Base-by-base conservation (phyloP, 1,140 invertebrate genomes). In the Trichonephila clavipes region DNA sequence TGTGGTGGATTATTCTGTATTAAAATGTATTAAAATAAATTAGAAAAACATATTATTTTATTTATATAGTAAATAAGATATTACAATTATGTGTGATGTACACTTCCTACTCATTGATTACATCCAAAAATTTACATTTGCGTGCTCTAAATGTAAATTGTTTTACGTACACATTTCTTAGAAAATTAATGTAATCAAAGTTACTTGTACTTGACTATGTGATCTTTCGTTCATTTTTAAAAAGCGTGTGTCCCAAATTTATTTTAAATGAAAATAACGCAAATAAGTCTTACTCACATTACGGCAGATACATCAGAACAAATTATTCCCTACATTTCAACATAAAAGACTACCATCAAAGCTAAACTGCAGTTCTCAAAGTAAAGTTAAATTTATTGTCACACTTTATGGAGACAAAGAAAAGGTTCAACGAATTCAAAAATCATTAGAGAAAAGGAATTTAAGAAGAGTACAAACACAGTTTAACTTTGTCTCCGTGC, bases 361-460 rank as follows among this genome's bases (percentile, higher is more conserved):
- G 4, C 34, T 34, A 77, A 77, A 77, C 16, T 77, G 14, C 16
- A 40, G 34, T 77, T 40, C 34, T 77, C 24, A 34, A 40, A 77
- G 28, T 34, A 34, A 77, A 77, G 34, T 34, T 77, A 77, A 77
- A 77, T 77, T 77, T 77, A 77, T 77, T 77, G 12, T 77, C 72
- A 18, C 16, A 40, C 16, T 28, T 77, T 77, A 12, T 34, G 3
- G 72, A 19, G 72, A 34, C 72, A 19, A 77, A 34, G 18, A 28
- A 77, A 77, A 34, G 28, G 18, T 16, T 40, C 18, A 77, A 34
- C 14, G 72, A 77, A 77, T 77, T 19, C 28, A 77, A 77, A 77
- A 18, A 14, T 34, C 24, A 18, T 40, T 18, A 19, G 8, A 40
- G 72, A 28, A 40, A 77, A 16, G 16, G 7, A 77, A 19, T 34